Evolutionary conservation across 1,140 invertebrate genomes (phyloP).

Genomic region (Paracyclopina nana): DNA sequence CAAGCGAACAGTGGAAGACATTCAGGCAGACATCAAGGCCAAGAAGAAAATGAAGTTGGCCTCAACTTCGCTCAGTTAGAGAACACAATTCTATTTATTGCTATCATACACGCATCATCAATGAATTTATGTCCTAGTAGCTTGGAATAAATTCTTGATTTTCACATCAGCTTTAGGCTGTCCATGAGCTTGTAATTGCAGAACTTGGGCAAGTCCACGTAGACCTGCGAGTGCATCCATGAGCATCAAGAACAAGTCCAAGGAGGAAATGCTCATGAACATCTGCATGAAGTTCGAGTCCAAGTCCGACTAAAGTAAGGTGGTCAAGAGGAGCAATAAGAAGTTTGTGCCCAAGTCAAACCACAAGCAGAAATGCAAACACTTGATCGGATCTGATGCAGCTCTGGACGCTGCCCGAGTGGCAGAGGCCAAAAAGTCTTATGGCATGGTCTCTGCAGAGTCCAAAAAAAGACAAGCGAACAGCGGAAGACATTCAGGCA

Average conservation of each 20-base stretch:
- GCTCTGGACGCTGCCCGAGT: background rate
- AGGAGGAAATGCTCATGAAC: too few relatives aligned
- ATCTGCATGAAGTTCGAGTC: too few relatives aligned
- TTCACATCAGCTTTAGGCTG: too few relatives aligned
- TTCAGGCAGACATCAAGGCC: constrained; percentile 10
- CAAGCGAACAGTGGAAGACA: constrained; percentile 11
- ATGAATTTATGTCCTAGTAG: too few relatives aligned
- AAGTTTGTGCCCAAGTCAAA: constrained; percentile 5
- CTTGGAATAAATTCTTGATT: too few relatives aligned
- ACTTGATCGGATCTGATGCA: constrained; percentile 7
- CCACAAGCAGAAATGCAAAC: constrained; percentile 6
- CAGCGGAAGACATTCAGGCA: constrained; percentile 12
- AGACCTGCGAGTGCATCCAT: too few relatives aligned
- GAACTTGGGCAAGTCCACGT: too few relatives aligned
- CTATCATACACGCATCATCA: too few relatives aligned
- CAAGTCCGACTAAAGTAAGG: constrained; percentile 18
- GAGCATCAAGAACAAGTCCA: too few relatives aligned
- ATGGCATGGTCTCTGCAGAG: constrained; percentile 16
- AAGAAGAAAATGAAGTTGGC: constrained; percentile 7
- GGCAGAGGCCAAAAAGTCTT: constrained; percentile 11
- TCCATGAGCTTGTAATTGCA: too few relatives aligned
- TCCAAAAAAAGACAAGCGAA: constrained; percentile 13
- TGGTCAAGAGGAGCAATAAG: background rate
- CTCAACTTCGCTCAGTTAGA: too few relatives aligned
- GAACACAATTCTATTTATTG: too few relatives aligned